Evolutionary conservation across 2,888 invertebrate genomes (phyloP).

Genomic region (Dicyrtomina minuta): DNA sequence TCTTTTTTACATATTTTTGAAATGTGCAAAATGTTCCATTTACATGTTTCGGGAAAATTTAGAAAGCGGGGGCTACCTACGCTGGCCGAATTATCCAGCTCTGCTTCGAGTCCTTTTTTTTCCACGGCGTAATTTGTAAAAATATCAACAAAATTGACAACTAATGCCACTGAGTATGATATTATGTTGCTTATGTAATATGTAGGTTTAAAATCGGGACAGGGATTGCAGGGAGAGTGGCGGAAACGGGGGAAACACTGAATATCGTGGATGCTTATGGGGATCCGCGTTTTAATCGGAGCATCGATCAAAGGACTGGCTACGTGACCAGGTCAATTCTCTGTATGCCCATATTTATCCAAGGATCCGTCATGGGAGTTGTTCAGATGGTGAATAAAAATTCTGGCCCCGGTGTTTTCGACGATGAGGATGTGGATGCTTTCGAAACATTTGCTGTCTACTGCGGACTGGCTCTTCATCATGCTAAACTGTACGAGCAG

Average conservation of each 20-base stretch:
- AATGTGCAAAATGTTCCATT: no score
- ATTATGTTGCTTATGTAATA: neutral
- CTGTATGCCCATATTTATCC: conserved; percentile 83
- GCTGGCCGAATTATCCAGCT: no score
- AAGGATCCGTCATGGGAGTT: conserved; percentile 76
- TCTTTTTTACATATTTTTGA: no score
- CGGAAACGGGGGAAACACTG: conserved; percentile 73
- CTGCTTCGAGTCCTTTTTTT: no score
- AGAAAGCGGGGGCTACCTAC: no score
- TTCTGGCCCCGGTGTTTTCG: conserved; percentile 29
- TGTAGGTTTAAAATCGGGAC: conserved; percentile 70
- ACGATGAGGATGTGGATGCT: conserved; percentile 67
- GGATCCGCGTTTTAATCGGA: conserved; percentile 73
- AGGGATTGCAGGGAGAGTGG: conserved; percentile 81
- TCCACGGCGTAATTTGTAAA: neutral
- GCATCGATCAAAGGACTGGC: conserved; percentile 66
- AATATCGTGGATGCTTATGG: conserved; percentile 81
- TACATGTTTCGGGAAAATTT: no score
- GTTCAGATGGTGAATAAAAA: conserved; percentile 78
- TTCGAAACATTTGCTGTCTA: conserved; percentile 82
- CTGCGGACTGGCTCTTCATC: conserved; percentile 79
- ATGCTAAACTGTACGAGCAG: conserved; percentile 80
- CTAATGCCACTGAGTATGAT: neutral
- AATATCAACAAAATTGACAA: neutral
- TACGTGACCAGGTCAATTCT: conserved; percentile 66